Base-by-base conservation (phyloP, 1,140 invertebrate genomes). In the Liolophura sinensis region DNA sequence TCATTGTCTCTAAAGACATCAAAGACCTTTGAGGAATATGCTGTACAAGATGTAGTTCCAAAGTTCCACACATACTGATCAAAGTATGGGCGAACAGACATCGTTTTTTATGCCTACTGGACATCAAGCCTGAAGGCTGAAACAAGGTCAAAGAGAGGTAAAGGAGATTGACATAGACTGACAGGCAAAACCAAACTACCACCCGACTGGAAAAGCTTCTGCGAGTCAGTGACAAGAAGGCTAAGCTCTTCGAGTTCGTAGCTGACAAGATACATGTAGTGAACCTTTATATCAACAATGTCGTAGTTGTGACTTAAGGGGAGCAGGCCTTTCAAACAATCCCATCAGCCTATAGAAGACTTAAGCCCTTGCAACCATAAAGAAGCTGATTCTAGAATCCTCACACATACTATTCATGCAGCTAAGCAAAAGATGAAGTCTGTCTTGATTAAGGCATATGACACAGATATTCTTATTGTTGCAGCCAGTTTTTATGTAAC, bases 211-310 rank as follows among this genome's bases (percentile, higher is more conserved):
- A 1, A 48, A 48, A 69, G 51, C 60, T 77, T 76, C 65, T 77
- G 22, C 12, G 64, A 48, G 62, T 74, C 46, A 25, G 31, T 20
- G 54, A 20, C 48, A 76, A 76, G 64, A 76, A 76, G 48, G 70
- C 70, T 27, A 71, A 77, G 31, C 72, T 72, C 9, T 74, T 74
- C 51, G n/a, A 72, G 24, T 70, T 77, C 48, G 62, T 74, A n/a
- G 64, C 69, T 0, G 65, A 70, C 4, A 72, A 65, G 48, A 56
- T 69, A 25, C 52, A 16, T 59, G 50, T 60, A 59, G 49, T 56
- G 22, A 25, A 57, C 51, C 9, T 54, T n/a, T 54, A 24, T 54
- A n/a, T 14, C 14, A 24, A 15, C 51, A 54, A 54, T 6, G 51
- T 54, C 14, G 14, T 54, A 6, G 51, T 54, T 54, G 51, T 54